Conservation (phyloP, 2,113 vertebrate species). For the Callorhinus ursinus region DNA sequence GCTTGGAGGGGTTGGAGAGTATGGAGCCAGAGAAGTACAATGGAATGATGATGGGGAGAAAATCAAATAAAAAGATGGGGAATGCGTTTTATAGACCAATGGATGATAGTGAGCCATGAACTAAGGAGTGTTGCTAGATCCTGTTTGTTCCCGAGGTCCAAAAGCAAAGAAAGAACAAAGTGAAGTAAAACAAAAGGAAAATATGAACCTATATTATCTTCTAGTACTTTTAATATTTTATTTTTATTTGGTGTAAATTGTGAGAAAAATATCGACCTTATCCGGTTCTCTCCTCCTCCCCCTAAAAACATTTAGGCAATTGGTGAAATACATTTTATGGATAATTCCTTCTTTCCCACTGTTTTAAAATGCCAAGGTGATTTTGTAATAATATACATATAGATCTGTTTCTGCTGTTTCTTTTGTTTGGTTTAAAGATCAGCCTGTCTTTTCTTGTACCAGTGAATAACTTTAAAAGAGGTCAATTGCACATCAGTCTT, state of each 20-base stretch:
- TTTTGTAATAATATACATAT: not conserved
- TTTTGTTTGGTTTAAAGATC: not conserved
- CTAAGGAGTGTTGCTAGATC: not conserved
- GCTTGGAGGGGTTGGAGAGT: not conserved
- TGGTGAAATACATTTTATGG: not conserved
- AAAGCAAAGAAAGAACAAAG: not conserved
- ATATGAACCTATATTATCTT: not conserved
- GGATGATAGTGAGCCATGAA: not conserved
- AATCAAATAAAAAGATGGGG: not conserved
- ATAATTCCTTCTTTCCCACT: not conserved
- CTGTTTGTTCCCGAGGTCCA: not conserved
- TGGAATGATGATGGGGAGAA: not conserved
- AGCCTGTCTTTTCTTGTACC: not conserved
- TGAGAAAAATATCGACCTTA: not conserved
- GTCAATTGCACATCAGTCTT: not conserved
- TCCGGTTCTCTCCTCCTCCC: not conserved
- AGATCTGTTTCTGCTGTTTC: not conserved
- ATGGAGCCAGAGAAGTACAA: not conserved
- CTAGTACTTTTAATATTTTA: not conserved
- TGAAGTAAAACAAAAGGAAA: not conserved
- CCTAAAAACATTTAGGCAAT: not conserved
- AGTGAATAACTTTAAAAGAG: not conserved
- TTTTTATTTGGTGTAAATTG: not conserved
- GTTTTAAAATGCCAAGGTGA: not conserved
- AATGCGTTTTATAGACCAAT: fast-evolving